Conservation (phyloP, 2,113 vertebrate genomes). For the Gymnocephalus cernua region DNA sequence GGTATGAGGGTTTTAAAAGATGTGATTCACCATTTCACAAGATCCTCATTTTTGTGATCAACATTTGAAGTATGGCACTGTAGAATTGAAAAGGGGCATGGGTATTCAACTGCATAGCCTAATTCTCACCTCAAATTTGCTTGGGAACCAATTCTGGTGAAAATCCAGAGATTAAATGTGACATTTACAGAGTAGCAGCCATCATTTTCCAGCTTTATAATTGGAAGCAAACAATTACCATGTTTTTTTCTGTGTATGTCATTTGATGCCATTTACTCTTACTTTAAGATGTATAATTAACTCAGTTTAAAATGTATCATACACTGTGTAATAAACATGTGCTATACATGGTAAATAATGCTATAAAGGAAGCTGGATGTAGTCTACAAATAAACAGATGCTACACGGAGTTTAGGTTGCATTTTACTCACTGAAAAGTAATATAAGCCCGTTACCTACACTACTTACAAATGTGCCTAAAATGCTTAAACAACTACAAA, state of each 20-base stretch:
- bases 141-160: neutral
- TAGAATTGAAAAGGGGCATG: neutral
- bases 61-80: neutral
- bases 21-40: neutral
- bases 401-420: too few relatives aligned
- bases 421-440: too few relatives aligned
- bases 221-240: too few relatives aligned
- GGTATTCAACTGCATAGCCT: neutral
- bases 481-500: too few relatives aligned
- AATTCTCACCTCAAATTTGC: neutral
- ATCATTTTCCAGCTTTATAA: conserved; percentile 1
- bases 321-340: neutral
- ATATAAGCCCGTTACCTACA: too few relatives aligned
- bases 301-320: neutral
- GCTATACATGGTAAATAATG: too few relatives aligned
- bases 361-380: too few relatives aligned
- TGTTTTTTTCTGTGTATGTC: neutral
- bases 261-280: neutral
- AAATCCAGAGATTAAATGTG: neutral
- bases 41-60: neutral
- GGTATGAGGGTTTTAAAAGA: neutral
- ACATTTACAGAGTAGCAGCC: neutral
- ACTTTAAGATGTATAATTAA: neutral
- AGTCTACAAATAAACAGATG: too few relatives aligned
- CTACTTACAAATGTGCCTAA: too few relatives aligned